phyloP scores from a whole-genome alignment of 92 coral and sea anemone species.

The Epizoanthus stellaris region DNA sequence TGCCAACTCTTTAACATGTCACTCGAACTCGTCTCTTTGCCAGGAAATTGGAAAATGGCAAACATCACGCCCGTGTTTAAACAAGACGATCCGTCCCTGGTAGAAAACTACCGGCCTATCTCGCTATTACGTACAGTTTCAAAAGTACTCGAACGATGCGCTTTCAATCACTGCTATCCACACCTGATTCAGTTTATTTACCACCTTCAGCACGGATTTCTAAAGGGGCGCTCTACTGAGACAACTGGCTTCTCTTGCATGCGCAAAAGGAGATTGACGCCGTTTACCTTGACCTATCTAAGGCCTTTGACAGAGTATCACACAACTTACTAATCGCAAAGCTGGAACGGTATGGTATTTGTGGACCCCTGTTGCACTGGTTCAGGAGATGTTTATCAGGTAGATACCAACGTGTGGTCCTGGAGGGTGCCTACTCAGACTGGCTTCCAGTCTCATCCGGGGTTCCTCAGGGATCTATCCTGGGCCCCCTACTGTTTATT shows the following conservation, averaged over 20 bases:
- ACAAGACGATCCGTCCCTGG: constrained; percentile 31
- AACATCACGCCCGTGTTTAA: constrained; percentile 32
- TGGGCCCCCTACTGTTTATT: constrained; percentile 56
- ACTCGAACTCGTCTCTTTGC: constrained; percentile 24
- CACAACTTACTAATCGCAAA: constrained; percentile 44
- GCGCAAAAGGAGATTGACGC: constrained; percentile 65
- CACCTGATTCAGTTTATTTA: constrained; percentile 40
- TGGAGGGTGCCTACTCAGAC: constrained; percentile 48
- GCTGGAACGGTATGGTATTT: constrained; percentile 36
- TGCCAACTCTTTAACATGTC: constrained; percentile 35
- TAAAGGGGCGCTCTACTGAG: constrained; percentile 33
- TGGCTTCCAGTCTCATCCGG: constrained; percentile 69
- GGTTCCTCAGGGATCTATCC: constrained; percentile 65
- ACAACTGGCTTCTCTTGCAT: constrained; percentile 32
- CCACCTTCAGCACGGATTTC: constrained; percentile 68
- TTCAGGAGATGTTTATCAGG: constrained; percentile 44
- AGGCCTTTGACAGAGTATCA: constrained; percentile 65
- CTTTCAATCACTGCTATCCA: constrained; percentile 52
- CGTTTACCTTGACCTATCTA: constrained; percentile 52
- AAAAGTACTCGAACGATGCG: constrained; percentile 47
- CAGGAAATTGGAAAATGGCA: constrained; percentile 24
- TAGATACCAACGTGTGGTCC: constrained; percentile 50
- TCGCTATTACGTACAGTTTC: constrained; percentile 35
- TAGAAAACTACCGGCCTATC: constrained; percentile 30
- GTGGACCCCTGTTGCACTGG: constrained; percentile 45